A percentile compares a stretch with the other conserved stretches of the same genome.
These are phyloP conservation scores for Drosophila nannoptera DNA, from an alignment of 1,140 invertebrate species.

Conservation along the genomic window DNA sequence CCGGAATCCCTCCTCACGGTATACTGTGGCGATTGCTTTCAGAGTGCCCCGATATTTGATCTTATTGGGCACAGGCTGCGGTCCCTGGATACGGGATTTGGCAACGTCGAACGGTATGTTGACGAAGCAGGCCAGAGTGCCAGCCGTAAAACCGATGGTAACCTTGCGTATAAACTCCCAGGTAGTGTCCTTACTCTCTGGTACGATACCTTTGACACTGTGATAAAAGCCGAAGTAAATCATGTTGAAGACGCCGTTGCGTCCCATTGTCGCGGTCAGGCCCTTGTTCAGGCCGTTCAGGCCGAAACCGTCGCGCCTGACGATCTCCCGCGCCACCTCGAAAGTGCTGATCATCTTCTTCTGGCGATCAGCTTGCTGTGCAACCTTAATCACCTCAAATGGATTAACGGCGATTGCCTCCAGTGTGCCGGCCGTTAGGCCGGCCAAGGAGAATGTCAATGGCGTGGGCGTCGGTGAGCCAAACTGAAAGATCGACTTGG, in stretches of 20 bases:
- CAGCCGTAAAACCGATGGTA: conserved; percentile 90
- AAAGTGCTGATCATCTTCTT: conserved; percentile 86
- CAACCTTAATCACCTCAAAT: conserved; percentile 96
- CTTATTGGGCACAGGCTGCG: conserved; percentile 86
- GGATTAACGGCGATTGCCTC: conserved; percentile 95
- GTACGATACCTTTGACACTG: conserved; percentile 89
- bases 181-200: conserved; percentile 84
- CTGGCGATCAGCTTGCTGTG: conserved; percentile 85
- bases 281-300: conserved; percentile 91
- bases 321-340: conserved; percentile 88
- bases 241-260: conserved; percentile 95
- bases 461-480: conserved; percentile 85
- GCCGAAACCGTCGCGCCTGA: conserved; percentile 87
- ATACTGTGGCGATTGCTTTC: conserved; percentile 86
- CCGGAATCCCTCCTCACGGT: conserved; percentile 91
- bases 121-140: conserved; percentile 89
- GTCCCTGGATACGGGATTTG: conserved; percentile 95
- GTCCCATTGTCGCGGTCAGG: conserved; percentile 90
- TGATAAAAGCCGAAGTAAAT: conserved; percentile 97
- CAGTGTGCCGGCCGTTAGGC: conserved; percentile 90
- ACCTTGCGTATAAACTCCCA: conserved; percentile 86
- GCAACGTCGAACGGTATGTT: conserved; percentile 98
- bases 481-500: conserved; percentile 91
- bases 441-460: conserved; percentile 91
- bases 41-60: conserved; percentile 90